These are phyloP conservation scores for Rhinichthys klamathensis DNA, from an alignment of 2,113 vertebrate species.

Conservation along the genomic window DNA sequence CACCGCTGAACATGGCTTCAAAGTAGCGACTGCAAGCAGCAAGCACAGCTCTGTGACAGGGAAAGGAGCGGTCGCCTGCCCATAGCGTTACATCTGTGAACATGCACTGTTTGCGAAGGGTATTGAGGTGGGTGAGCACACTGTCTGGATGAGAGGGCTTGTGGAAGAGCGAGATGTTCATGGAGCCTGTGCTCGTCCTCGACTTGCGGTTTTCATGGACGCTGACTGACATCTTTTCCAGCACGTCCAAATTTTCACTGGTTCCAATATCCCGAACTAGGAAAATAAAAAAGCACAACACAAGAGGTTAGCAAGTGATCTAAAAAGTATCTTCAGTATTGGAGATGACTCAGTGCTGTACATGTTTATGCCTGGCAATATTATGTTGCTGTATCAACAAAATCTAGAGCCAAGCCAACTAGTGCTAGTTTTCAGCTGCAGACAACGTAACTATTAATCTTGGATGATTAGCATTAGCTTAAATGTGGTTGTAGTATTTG, in stretches of 20 bases:
- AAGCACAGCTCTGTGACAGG: constrained; percentile 90
- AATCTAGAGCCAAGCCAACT: constrained; percentile 7
- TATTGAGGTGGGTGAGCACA: constrained; percentile 89
- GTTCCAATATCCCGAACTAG: constrained; percentile 59
- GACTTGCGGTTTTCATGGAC: constrained; percentile 96
- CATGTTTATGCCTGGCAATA: not conserved
- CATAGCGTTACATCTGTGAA: constrained; percentile 94
- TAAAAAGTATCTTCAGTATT: not conserved
- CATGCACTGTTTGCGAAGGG: constrained; percentile 88
- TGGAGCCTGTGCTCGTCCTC: constrained; percentile 88
- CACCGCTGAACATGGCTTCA: constrained; percentile 96
- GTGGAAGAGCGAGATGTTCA: constrained; percentile 93
- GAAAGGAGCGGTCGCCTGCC: constrained; percentile 90
- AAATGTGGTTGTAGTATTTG: not conserved
- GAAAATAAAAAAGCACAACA: constrained; percentile 21
- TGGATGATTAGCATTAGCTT: not conserved
- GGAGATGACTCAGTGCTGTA: not conserved
- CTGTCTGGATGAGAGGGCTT: constrained; percentile 92
- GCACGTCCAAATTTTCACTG: constrained; percentile 61
- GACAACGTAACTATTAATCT: not conserved
- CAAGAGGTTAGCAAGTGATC: not conserved
- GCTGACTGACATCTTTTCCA: constrained; percentile 87
- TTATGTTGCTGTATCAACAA: not conserved
- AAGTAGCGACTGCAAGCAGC: constrained; percentile 95
- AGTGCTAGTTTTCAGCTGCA: not conserved